phyloP scores from a whole-genome alignment of 2,113 vertebrate species.

The Quiscalus mexicanus region DNA sequence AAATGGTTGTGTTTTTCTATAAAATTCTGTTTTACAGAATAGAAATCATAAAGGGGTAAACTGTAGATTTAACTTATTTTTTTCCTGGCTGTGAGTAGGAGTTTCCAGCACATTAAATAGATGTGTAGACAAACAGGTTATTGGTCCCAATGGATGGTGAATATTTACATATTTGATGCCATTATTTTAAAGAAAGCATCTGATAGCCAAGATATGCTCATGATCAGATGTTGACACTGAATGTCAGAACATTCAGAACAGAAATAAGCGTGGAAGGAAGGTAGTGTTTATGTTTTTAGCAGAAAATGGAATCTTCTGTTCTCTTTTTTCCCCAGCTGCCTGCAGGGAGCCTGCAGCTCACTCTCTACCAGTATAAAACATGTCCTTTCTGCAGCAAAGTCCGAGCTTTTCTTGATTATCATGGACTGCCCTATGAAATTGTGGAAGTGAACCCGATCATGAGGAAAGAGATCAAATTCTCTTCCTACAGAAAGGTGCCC shows the following conservation, averaged over 20 bases:
- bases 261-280: not conserved
- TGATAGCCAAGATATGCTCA: not conserved
- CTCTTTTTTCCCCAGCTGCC: constrained; percentile 36
- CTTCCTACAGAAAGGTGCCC: constrained; percentile 93
- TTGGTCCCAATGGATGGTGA: not conserved
- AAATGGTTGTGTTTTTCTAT: not conserved
- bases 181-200: not conserved
- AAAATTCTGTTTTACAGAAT: not conserved
- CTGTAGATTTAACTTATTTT: not conserved
- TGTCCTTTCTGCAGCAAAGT: constrained; percentile 99
- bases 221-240: not conserved
- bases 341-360: constrained; percentile 75
- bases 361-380: constrained; percentile 96
- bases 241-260: not conserved
- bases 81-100: not conserved
- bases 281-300: not conserved
- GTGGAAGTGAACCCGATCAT: constrained; percentile 97
- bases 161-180: not conserved
- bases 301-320: not conserved
- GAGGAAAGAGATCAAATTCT: constrained; percentile 94
- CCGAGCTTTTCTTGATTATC: constrained; percentile 92
- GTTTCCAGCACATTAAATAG: not conserved
- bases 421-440: constrained; percentile 86
- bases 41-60: not conserved
- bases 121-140: not conserved